A percentile compares a stretch with the other conserved stretches of the same genome.
Conservation (phyloP, 2,888 invertebrate species). For the Chrysotoxum bicinctum region DNA sequence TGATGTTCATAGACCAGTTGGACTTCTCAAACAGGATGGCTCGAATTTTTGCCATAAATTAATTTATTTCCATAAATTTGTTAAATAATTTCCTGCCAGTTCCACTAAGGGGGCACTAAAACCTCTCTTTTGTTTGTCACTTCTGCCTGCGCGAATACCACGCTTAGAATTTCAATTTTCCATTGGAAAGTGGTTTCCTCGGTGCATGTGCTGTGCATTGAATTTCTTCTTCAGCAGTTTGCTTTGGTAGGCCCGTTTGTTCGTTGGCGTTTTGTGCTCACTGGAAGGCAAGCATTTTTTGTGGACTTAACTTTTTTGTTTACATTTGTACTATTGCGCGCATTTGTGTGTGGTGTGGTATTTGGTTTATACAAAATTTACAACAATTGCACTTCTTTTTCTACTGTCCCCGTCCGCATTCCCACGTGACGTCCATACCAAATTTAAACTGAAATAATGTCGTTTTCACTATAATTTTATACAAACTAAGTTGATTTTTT, state of each 20-base stretch:
- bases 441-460: conserved; percentile 20
- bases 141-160: background rate
- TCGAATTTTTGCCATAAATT: conserved; percentile 37
- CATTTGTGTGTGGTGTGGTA: background rate
- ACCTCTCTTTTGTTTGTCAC: conserved; percentile 29
- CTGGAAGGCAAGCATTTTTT: conserved; percentile 46
- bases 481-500: conserved; percentile 23
- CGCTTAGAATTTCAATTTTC: conserved; percentile 55
- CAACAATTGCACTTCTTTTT: conserved; percentile 39
- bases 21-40: conserved; percentile 21
- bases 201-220: conserved; percentile 45
- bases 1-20: conserved; percentile 51
- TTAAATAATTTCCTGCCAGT: conserved; percentile 21
- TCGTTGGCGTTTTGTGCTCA: conserved; percentile 37
- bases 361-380: conserved; percentile 1
- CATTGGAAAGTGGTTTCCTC: conserved; percentile 64
- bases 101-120: background rate
- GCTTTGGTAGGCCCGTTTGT: conserved; percentile 48
- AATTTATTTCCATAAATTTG: conserved; percentile 7
- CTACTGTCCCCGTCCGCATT: conserved; percentile 63
- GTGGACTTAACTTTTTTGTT: conserved; percentile 49
- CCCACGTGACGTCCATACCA: conserved; percentile 70
- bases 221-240: conserved; percentile 53
- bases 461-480: conserved; percentile 63
- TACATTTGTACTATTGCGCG: conserved; percentile 43